Conservation (phyloP, 2,797 vertebrate genomes). For the Cyclopterus lumpus region DNA sequence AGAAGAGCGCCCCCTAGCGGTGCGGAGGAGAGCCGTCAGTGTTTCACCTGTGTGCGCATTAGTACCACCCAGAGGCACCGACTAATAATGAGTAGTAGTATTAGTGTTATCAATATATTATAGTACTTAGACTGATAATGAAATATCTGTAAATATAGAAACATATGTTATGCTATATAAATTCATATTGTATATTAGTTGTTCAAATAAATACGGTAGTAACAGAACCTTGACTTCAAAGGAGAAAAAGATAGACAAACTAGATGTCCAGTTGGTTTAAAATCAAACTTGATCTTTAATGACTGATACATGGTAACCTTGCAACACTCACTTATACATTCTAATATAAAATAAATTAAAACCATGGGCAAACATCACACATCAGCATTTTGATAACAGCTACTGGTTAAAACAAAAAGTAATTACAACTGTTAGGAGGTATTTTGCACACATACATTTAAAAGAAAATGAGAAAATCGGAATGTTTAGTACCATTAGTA, state of each 20-base stretch:
- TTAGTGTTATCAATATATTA: not conserved
- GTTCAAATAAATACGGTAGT: not conserved
- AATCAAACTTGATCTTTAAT: conserved; percentile 84
- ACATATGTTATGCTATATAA: not conserved
- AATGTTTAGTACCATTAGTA: conserved; percentile 80
- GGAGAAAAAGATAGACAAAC: conserved; percentile 11
- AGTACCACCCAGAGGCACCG: not conserved
- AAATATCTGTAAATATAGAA: not conserved
- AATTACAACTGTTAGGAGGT: conserved; percentile 75
- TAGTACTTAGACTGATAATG: not conserved
- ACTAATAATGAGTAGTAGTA: not conserved
- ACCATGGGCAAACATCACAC: conserved; percentile 82
- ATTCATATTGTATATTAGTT: not conserved
- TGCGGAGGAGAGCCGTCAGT: not conserved
- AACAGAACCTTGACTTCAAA: not conserved
- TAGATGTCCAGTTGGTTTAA: conserved; percentile 26
- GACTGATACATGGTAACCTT: conserved; percentile 81
- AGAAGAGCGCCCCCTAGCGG: conserved; percentile 35
- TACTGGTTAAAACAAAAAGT: conserved; percentile 75
- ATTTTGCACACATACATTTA: conserved; percentile 75
- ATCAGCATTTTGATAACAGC: conserved; percentile 75
- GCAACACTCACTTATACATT: conserved; percentile 82
- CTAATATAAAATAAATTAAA: conserved; percentile 83
- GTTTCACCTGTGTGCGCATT: not conserved
- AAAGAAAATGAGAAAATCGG: conserved; percentile 76